Base-by-base conservation (phyloP, 1,140 invertebrate genomes). In the Tyrophagus putrescentiae region DNA sequence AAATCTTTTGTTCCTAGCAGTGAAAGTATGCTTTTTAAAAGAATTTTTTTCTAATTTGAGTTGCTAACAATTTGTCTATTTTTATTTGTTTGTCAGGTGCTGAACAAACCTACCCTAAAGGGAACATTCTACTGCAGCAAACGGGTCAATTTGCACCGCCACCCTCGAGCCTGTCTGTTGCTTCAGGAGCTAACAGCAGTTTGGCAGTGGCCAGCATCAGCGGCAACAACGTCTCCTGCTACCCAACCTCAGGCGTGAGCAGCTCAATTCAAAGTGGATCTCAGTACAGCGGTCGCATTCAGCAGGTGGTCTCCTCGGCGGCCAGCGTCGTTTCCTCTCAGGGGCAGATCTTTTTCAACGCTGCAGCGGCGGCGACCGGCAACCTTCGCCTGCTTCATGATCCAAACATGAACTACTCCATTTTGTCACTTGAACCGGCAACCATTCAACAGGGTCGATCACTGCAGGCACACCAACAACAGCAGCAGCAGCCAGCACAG, bases 261-360 rank as follows among this genome's bases (percentile, higher is more conserved):
- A 48, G 45, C 45, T 48, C 45, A 48, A 48, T 7, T 48, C 45
- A 48, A 48, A 48, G 45, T 48, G 45, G 45, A 48, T 48, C 45
- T 48, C 45, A 48, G 18, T 48, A 25, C 18, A 48, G 6, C 31
- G 21, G 45, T 21, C 6, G 23, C n/a, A n/a, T n/a, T n/a, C n/a
- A n/a, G 45, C 45, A 21, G 7, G 31, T 25, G 23, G 45, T 48
- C 6, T 48, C 36, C 36, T 13, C 36, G 36, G 36, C 45, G 31
- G 7, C 45, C 45, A 48, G 6, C 45, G 45, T 48, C 7, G 45
- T 21, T 29, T 48, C 45, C 7, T 48, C 45, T 21, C 45, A 48
- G 18, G 45, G 21, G 45, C 45, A 48, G 31, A 48, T 48, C 45
- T 48, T 48, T 48, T 48, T 48, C 45, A 48, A 48, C 45, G 31